A percentile compares a stretch with the other conserved stretches of the same genome.
These are phyloP conservation scores for Chrysemys picta DNA, from an alignment of 2,113 vertebrate species.

Conservation along the genomic window DNA sequence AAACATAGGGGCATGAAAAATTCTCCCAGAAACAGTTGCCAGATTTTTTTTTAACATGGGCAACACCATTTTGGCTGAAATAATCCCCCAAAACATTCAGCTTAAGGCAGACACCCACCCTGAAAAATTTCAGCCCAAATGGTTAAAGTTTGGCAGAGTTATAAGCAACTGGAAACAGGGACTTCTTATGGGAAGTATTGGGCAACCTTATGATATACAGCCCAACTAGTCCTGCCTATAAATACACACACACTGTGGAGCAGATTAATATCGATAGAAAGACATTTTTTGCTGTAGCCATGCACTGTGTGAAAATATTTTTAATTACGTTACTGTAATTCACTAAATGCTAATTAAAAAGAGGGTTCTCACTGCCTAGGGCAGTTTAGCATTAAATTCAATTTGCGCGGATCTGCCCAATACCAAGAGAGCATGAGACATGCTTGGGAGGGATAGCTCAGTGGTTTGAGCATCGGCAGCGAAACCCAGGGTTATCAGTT, in stretches of 20 bases:
- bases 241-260: not conserved
- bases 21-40: not conserved
- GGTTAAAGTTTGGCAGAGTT: not conserved
- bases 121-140: not conserved
- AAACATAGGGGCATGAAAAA: not conserved
- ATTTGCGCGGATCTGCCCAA: constrained; percentile 45
- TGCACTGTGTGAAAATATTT: not conserved
- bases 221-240: not conserved
- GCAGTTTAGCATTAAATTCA: constrained; percentile 66
- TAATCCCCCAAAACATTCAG: not conserved
- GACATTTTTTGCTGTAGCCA: constrained; percentile 18
- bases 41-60: not conserved
- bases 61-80: not conserved
- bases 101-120: not conserved
- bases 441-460: too few species aligned
- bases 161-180: not conserved
- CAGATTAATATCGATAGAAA: constrained; percentile 12
- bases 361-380: not conserved
- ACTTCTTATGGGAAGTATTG: not conserved
- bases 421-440: not conserved
- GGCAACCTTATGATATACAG: not conserved
- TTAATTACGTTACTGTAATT: constrained; percentile 44
- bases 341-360: constrained; percentile 62
- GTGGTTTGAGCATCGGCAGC: too few species aligned
- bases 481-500: too few species aligned